phyloP scores from a whole-genome alignment of 1,140 invertebrate genomes.

The Lordiphosa stackelbergi region DNA sequence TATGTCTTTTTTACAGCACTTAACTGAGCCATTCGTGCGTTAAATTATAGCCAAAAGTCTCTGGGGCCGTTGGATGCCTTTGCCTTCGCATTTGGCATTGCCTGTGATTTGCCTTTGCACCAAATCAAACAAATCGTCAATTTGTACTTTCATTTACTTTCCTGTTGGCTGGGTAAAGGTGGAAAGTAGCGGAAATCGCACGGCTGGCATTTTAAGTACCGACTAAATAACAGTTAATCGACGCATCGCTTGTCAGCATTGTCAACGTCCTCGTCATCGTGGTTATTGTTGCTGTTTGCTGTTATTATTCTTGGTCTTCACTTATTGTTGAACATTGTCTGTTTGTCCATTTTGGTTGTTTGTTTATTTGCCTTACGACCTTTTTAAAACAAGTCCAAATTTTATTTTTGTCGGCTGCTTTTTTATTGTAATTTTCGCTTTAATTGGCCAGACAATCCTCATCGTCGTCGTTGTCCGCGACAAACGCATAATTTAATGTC shows the following conservation, averaged over 20 bases:
- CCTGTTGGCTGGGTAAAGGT: not conserved
- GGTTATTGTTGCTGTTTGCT: slow-evolving; percentile 34
- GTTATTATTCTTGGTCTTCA: slow-evolving; percentile 29
- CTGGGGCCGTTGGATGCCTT: slow-evolving; percentile 10
- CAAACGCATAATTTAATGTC: slow-evolving; percentile 32
- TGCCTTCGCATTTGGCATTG: slow-evolving; percentile 12
- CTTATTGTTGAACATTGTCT: slow-evolving; percentile 51
- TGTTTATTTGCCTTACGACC: slow-evolving; percentile 57
- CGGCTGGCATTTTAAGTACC: slow-evolving; percentile 68
- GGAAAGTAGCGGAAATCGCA: slow-evolving; percentile 53
- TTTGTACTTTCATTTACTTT: slow-evolving; percentile 74
- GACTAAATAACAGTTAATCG: slow-evolving; percentile 72
- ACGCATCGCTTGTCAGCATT: slow-evolving; percentile 51
- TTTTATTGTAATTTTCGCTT: slow-evolving; percentile 47
- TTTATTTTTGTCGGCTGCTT: slow-evolving; percentile 23
- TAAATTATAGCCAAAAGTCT: slow-evolving; percentile 70
- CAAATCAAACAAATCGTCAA: slow-evolving; percentile 73
- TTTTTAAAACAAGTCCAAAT: slow-evolving; percentile 22
- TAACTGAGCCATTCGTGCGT: slow-evolving; percentile 67
- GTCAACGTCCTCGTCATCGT: slow-evolving; percentile 35
- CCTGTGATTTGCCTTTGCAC: slow-evolving; percentile 53
- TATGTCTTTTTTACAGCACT: slow-evolving; percentile 53
- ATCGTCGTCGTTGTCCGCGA: slow-evolving; percentile 12
- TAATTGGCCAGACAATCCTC: slow-evolving; percentile 49
- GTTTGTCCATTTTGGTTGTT: slow-evolving; percentile 37